Evolutionary conservation across 2,888 invertebrate genomes (phyloP).

Genomic region (Tetranychus piercei): DNA sequence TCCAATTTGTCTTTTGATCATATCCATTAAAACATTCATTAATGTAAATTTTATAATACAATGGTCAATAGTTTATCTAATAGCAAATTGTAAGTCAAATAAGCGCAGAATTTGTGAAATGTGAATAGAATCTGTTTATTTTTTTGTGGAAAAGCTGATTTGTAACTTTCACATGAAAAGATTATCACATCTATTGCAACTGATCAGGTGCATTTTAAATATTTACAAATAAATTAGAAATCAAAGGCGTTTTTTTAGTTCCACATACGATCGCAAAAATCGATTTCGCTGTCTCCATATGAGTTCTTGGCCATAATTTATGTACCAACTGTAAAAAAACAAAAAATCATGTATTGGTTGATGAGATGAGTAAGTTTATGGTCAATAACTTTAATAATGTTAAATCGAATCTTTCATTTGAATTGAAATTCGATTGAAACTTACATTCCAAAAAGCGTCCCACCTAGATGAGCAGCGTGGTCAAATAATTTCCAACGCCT

Average conservation of each 20-base stretch:
- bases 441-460: constrained; percentile 63
- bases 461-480: constrained; percentile 96
- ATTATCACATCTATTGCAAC: neutral
- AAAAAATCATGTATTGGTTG: neutral
- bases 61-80: neutral
- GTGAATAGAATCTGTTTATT: no score
- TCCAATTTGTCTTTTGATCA: neutral
- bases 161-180: neutral
- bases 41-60: neutral
- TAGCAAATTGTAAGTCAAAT: neutral
- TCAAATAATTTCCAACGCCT: constrained; percentile 81
- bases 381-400: no score
- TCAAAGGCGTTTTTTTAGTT: neutral
- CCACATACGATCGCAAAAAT: neutral
- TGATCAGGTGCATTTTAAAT: neutral
- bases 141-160: neutral
- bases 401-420: neutral
- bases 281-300: neutral
- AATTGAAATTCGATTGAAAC: constrained; percentile 11
- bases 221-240: neutral
- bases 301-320: constrained; percentile 1
- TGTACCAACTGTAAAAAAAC: constrained; percentile 6
- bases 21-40: neutral
- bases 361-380: no score
- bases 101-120: neutral